Conservation (phyloP, 2,113 vertebrate genomes). For the Dasypus novemcinctus region DNA sequence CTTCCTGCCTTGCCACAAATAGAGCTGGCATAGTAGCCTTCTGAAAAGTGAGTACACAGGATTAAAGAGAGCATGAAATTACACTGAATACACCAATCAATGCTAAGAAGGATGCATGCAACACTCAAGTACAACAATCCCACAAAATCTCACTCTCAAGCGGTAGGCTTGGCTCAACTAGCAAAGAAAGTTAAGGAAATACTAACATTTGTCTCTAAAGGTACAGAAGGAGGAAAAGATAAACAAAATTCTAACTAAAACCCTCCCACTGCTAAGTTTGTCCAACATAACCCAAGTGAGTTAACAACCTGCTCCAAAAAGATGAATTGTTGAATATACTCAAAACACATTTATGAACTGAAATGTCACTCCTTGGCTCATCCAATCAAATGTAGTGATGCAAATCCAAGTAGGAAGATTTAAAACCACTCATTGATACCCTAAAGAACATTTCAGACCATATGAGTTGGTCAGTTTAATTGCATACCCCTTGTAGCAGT, state of each 20-base stretch:
- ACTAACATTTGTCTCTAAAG: not conserved
- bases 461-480: slow-evolving; percentile 18
- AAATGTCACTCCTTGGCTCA: not conserved
- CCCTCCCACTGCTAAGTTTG: not conserved
- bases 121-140: slow-evolving; percentile 28
- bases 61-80: slow-evolving; percentile 39
- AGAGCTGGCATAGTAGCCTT: slow-evolving; percentile 7
- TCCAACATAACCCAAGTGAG: not conserved
- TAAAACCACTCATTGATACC: slow-evolving; percentile 33
- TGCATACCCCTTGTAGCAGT: no score
- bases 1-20: slow-evolving; percentile 28
- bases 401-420: not conserved
- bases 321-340: not conserved
- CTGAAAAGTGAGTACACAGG: not conserved
- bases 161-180: not conserved
- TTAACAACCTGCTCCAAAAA: not conserved
- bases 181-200: not conserved
- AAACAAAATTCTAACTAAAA: not conserved
- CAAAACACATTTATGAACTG: not conserved
- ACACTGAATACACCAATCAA: not conserved
- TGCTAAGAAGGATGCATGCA: slow-evolving; percentile 5
- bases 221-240: not conserved
- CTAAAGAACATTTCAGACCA: slow-evolving; percentile 39
- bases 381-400: not conserved
- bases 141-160: slow-evolving; percentile 25